phyloP scores from a whole-genome alignment of 2,113 vertebrate genomes.

The Limanda limanda region DNA sequence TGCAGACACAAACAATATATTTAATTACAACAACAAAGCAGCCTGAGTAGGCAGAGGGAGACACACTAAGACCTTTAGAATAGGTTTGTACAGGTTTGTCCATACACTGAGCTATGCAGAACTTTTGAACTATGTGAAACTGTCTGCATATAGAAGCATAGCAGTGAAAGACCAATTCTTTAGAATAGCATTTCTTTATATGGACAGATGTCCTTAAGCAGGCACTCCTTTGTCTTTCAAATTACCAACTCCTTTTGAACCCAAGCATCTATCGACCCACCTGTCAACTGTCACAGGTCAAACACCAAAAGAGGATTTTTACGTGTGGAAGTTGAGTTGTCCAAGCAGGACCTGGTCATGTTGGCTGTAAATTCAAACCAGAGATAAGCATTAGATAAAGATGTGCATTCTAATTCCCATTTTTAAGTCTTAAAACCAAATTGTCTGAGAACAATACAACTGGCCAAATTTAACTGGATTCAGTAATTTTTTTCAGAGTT shows the following conservation, averaged over 20 bases:
- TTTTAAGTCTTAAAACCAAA: constrained; percentile 30
- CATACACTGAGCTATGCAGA: constrained; percentile 1
- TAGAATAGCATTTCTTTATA: background rate
- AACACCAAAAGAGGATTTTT: background rate
- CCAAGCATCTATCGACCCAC: background rate
- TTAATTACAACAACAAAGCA: background rate
- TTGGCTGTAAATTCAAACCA: background rate
- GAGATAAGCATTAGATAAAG: background rate
- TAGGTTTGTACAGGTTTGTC: background rate
- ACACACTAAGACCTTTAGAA: background rate
- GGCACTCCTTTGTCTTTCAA: background rate
- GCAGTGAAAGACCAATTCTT: background rate
- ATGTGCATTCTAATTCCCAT: background rate
- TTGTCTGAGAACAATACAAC: background rate
- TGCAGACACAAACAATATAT: background rate
- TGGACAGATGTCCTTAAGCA: background rate
- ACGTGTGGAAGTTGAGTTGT: background rate
- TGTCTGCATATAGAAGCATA: no score
- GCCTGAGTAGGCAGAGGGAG: background rate
- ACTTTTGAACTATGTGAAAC: no score
- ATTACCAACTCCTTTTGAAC: background rate
- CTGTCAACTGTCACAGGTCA: background rate
- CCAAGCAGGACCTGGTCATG: background rate
- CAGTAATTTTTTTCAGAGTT: background rate
- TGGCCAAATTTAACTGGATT: background rate